Evolutionary conservation across 2,113 vertebrate species (phyloP).

Genomic region (Pygathrix nemaeus): DNA sequence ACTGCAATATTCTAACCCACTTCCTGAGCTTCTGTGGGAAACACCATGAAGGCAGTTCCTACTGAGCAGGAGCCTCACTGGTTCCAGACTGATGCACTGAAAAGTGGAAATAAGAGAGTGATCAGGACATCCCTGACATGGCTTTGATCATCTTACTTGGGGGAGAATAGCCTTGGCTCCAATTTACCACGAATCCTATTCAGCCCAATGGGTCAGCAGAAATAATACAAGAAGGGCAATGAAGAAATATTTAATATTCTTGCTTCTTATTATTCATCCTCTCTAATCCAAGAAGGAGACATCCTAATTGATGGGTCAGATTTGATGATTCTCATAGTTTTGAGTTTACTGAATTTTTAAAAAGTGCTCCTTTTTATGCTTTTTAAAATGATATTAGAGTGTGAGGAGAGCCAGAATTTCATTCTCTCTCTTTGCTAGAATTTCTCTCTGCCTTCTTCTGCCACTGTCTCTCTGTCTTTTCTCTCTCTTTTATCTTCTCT

Average conservation of each 20-base stretch:
- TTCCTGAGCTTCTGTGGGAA: neutral
- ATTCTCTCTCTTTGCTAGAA: neutral
- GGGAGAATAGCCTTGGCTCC: neutral
- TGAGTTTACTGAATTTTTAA: neutral
- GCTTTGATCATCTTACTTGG: neutral
- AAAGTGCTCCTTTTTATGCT: neutral
- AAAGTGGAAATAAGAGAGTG: neutral
- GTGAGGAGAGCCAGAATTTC: neutral
- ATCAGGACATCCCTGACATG: fast-evolving
- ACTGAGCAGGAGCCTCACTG: neutral
- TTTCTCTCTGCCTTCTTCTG: neutral
- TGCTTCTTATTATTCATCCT: neutral
- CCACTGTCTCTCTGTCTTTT: neutral
- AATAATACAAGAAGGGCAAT: neutral
- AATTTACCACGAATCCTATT: neutral
- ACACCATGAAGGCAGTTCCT: neutral
- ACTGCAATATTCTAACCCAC: neutral
- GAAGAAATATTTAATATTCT: neutral
- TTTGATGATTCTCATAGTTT: neutral
- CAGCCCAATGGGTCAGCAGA: neutral
- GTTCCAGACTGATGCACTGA: neutral
- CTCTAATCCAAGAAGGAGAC: neutral
- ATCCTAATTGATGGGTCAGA: neutral
- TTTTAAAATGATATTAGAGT: neutral
- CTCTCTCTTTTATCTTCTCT: neutral